Conservation (phyloP, 2,113 vertebrate species). For the Ondatra zibethicus region DNA sequence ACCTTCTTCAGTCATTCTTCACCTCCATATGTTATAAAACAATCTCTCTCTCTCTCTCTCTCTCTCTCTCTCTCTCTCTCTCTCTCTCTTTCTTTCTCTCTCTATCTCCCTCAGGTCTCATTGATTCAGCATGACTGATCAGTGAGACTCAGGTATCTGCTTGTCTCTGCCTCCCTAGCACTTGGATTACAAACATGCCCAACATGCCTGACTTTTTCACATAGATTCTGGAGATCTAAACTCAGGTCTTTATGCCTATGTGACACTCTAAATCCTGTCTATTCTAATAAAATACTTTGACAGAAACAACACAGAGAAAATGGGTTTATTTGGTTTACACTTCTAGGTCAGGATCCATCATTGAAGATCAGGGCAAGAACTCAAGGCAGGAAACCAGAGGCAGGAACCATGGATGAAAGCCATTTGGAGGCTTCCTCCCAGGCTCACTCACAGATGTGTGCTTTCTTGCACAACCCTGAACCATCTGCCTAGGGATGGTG, state of each 20-base stretch:
- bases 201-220: neutral
- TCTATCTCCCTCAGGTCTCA: neutral
- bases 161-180: neutral
- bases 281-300: neutral
- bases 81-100: neutral
- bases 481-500: neutral
- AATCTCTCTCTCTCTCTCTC: neutral
- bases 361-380: neutral
- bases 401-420: neutral
- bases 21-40: neutral
- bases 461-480: neutral
- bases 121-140: neutral
- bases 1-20: neutral
- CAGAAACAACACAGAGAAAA: neutral
- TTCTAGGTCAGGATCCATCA: neutral
- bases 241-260: neutral
- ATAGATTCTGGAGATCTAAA: neutral
- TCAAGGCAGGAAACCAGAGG: too few species aligned
- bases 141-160: neutral
- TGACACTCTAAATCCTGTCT: neutral
- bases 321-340: neutral
- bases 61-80: neutral
- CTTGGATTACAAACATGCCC: neutral
- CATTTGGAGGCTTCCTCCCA: too few species aligned
- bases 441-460: neutral